phyloP scores from a whole-genome alignment of 1,140 invertebrate species.

The Eriosoma lanigerum region DNA sequence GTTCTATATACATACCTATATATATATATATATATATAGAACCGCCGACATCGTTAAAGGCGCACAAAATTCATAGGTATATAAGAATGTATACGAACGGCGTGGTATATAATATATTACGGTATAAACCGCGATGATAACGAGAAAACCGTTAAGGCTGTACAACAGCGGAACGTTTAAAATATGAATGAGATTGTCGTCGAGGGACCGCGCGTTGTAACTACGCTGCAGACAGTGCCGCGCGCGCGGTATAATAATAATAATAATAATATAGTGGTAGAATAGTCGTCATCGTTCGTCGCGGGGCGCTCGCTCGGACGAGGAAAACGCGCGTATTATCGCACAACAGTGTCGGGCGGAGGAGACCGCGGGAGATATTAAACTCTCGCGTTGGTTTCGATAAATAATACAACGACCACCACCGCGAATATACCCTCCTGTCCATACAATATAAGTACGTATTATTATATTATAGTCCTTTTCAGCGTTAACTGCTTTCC shows the following conservation, averaged over 20 bases:
- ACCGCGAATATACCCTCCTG: background rate
- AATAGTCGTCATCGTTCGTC: too few relatives aligned
- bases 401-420: slow-evolving; percentile 39
- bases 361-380: background rate
- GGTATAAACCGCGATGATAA: slow-evolving; percentile 26
- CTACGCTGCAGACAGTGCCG: too few relatives aligned
- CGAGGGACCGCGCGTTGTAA: slow-evolving; percentile 17
- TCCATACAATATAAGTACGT: background rate
- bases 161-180: slow-evolving; percentile 33
- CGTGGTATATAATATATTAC: background rate
- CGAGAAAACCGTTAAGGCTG: slow-evolving; percentile 48
- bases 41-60: background rate
- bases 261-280: too few relatives aligned
- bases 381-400: slow-evolving; percentile 17
- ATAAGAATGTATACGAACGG: background rate
- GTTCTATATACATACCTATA: background rate
- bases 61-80: background rate
- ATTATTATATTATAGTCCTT: too few relatives aligned
- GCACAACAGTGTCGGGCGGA: too few relatives aligned
- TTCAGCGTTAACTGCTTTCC: slow-evolving; percentile 32
- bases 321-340: background rate
- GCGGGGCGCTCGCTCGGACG: background rate
- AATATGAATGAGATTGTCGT: slow-evolving; percentile 51
- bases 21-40: too few relatives aligned
- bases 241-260: too few relatives aligned